These are phyloP conservation scores for Hestina assimilis DNA, from an alignment of 1,140 invertebrate genomes.

Conservation along the genomic window DNA sequence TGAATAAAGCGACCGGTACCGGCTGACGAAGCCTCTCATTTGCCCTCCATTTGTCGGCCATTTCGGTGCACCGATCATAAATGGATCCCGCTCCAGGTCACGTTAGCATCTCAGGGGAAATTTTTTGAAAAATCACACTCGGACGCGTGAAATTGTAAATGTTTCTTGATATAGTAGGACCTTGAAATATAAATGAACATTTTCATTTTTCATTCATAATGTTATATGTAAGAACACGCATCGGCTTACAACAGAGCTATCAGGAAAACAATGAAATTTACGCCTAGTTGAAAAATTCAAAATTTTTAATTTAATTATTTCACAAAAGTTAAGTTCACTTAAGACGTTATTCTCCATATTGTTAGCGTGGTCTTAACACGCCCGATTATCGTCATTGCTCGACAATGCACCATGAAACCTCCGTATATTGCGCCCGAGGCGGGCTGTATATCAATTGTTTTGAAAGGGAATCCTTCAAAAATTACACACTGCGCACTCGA, in stretches of 20 bases:
- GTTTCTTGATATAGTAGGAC: conserved; percentile 7
- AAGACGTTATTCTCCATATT: conserved; percentile 13
- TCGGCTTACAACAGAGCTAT: too few relatives aligned
- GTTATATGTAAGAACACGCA: too few relatives aligned
- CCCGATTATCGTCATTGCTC: conserved; percentile 31
- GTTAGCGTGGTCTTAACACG: conserved; percentile 10
- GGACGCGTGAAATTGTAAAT: conserved; percentile 63
- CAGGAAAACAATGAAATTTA: neutral
- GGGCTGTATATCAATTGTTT: conserved; percentile 53
- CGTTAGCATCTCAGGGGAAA: conserved; percentile 60
- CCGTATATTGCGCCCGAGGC: conserved; percentile 38
- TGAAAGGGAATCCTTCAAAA: conserved; percentile 55
- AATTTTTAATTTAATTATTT: too few relatives aligned
- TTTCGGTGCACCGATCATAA: conserved; percentile 76
- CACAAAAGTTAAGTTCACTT: conserved; percentile 4
- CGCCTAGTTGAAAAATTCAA: too few relatives aligned
- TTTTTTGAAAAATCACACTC: conserved; percentile 71
- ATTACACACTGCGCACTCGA: conserved; percentile 52
- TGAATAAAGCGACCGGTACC: conserved; percentile 56
- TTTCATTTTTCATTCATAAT: too few relatives aligned
- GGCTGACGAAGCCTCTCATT: conserved; percentile 76
- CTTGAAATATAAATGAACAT: too few relatives aligned
- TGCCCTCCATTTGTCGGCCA: conserved; percentile 76
- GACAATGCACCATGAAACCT: conserved; percentile 41
- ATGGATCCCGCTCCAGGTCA: conserved; percentile 71